Evolutionary conservation across 2,113 vertebrate species (phyloP).

Genomic region (Phaethon lepturus): DNA sequence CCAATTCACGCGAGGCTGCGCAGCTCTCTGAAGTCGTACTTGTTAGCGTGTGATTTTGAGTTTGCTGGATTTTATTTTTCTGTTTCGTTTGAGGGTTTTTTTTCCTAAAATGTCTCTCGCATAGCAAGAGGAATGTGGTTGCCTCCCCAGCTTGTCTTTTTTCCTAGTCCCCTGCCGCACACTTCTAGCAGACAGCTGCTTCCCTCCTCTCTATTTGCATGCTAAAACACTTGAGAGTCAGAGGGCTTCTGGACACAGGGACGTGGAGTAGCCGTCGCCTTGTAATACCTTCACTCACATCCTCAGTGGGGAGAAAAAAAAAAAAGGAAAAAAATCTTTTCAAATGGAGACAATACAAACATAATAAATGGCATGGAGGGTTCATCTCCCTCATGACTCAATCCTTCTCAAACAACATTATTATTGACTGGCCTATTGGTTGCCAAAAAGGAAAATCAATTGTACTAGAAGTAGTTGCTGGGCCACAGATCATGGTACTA

Average conservation of each 20-base stretch:
- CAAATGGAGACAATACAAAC: slow-evolving; percentile 82
- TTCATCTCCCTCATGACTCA: slow-evolving; percentile 80
- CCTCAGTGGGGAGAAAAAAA: neutral
- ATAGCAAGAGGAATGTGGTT: neutral
- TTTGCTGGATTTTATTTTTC: neutral
- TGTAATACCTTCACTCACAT: slow-evolving; percentile 50
- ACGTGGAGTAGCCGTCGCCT: neutral
- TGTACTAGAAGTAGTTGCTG: slow-evolving; percentile 78
- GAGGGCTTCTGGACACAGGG: neutral
- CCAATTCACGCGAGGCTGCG: neutral
- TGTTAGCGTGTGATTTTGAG: neutral
- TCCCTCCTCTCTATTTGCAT: neutral
- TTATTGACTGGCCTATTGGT: slow-evolving; percentile 84
- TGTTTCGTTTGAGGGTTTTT: rapidly evolving
- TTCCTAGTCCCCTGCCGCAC: neutral
- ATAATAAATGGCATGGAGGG: slow-evolving; percentile 81
- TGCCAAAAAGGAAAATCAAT: slow-evolving; percentile 86
- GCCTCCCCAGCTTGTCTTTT: neutral
- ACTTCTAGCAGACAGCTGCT: neutral
- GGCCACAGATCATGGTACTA: slow-evolving; percentile 73
- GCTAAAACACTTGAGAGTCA: slow-evolving; percentile 9
- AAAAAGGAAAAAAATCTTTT: slow-evolving; percentile 67
- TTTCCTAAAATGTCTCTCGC: neutral
- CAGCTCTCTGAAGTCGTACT: neutral
- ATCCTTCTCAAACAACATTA: slow-evolving; percentile 84